Percentiles rank a stretch among this genome's conserved stretches.
phyloP scores from a whole-genome alignment of 1,140 invertebrate genomes.

The Elymnias hypermnestra region DNA sequence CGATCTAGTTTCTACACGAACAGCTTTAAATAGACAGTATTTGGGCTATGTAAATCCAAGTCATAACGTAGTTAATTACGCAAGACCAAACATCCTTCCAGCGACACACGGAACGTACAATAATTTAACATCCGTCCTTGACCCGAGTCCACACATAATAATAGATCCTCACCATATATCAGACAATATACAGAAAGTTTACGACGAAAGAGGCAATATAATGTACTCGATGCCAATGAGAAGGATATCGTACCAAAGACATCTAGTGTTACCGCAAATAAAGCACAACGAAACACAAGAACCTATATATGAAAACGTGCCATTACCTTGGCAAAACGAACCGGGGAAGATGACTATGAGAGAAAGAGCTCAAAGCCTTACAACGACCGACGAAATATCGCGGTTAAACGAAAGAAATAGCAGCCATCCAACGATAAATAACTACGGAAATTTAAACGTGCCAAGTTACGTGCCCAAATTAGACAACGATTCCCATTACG shows the following conservation, averaged over 20 bases:
- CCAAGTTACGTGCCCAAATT: constrained; percentile 33
- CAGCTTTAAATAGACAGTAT: constrained; percentile 77
- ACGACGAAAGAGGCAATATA: constrained; percentile 78
- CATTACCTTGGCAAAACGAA: constrained; percentile 78
- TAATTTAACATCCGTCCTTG: constrained; percentile 76
- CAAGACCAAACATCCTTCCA: constrained; percentile 53
- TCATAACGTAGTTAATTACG: constrained; percentile 47
- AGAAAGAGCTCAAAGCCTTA: constrained; percentile 80
- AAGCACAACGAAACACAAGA: constrained; percentile 76
- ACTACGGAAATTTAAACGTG: constrained; percentile 34
- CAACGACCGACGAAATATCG: constrained; percentile 80
- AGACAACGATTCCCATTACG: constrained; percentile 58
- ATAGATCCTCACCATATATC: constrained; percentile 71
- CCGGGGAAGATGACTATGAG: constrained; percentile 60
- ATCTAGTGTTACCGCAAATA: constrained; percentile 71
- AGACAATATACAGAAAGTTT: constrained; percentile 78
- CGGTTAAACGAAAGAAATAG: constrained; percentile 58
- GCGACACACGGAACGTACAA: constrained; percentile 83
- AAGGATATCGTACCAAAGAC: constrained; percentile 68
- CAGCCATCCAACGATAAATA: constrained; percentile 55
- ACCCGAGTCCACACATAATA: constrained; percentile 63
- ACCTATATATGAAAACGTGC: constrained; percentile 88
- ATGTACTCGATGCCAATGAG: constrained; percentile 78
- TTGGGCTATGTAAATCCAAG: constrained; percentile 63
- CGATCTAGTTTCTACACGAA: constrained; percentile 83